Base-by-base conservation (phyloP, 1,140 invertebrate species). In the Plectrocnemia conspersa region DNA sequence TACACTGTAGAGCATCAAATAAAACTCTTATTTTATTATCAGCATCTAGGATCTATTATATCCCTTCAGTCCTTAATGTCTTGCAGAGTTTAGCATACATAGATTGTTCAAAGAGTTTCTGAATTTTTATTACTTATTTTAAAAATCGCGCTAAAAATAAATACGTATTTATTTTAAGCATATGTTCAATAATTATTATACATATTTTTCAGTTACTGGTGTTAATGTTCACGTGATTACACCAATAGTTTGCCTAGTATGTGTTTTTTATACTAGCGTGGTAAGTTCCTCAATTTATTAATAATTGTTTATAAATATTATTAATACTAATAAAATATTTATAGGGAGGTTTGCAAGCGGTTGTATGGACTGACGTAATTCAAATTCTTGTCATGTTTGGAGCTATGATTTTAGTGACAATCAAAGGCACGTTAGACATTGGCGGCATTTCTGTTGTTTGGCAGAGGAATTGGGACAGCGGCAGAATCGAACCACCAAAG, bases 291-390 rank as follows among this genome's bases (percentile, higher is more conserved):
- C 10, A 18, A 54, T 9, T 54, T 55, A 22, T 16, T 45, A 24
- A 21, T 44, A n/a, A n/a, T 35, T 47, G 13, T 7, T 13, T 10
- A 24, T 16, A 42, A 35, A 56, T 24, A 47, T 48, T 47, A 27
- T 48, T 11, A 47, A n/a, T 22, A 38, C 13, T 19, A 25, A 15
- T 47, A 29, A n/a, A 10, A 13, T 48, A 61, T 56, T 71, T 73
- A 56, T 60, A 94, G 88, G 92, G 93, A 64, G 93, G 93, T 19
- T 79, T 97, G 49, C 91, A 91, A 75, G 92, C 92, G 4, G 93
- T 96, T 1, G 87, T 97, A 41, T 92, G 89, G 90, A 94, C 93
- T 0, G 93, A 97, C 74, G 85, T 90, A 3, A 86, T 96, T 60
- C 93, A 96, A 75, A 70, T 83, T 24, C 73, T 87, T 1, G 78